Base-by-base conservation (phyloP, 2,113 vertebrate species). In the Scomber scombrus region DNA sequence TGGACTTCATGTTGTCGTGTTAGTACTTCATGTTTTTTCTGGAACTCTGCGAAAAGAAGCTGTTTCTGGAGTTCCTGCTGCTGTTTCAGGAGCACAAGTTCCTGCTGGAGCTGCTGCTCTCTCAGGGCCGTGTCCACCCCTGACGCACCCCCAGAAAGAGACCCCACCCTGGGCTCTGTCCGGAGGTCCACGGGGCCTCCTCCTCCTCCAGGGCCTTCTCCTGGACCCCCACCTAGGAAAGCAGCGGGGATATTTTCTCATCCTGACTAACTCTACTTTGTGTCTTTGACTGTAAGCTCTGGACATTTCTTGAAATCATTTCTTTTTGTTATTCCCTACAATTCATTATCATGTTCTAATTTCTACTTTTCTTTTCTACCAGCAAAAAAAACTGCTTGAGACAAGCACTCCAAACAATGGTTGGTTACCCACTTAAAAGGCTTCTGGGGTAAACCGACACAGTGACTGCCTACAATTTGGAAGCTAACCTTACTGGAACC, bases 11-110 rank as follows among this genome's bases (percentile, higher is more conserved):
- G 97, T 88, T 98, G 97, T 73, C 97, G 94, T 0, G 97, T 97
- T 64, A 98, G 95, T 73, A 97, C 96, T 88, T 98, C 97, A 0
- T 98, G 97, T 92, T 98, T 97, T 67, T 98, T 98, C 95, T 98
- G 97, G 91, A 98, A 99, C 93, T 98, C 97, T 0, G 97, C 97
- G 8, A 98, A 98, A 68, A 99, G 94, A 74, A 98, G 95, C 88
- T 98, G 97, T 85, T 99, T 98, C 95, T 98, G 97, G 40, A 98
- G 95, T 77, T 99, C 97, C 91, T 99, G 97, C 89, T 98, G 97
- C 88, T 98, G 97, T 86, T 98, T 98, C 19, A 99, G 96, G 0
- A 96, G 93, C 68, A 97, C 87, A 0, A 98, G 96, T 82, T 97
- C 97, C 67, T 98, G 96, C 90, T 98, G 97, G 66, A 98, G 95